Conservation (phyloP, 2,113 vertebrate genomes). For the Colossoma macropomum region DNA sequence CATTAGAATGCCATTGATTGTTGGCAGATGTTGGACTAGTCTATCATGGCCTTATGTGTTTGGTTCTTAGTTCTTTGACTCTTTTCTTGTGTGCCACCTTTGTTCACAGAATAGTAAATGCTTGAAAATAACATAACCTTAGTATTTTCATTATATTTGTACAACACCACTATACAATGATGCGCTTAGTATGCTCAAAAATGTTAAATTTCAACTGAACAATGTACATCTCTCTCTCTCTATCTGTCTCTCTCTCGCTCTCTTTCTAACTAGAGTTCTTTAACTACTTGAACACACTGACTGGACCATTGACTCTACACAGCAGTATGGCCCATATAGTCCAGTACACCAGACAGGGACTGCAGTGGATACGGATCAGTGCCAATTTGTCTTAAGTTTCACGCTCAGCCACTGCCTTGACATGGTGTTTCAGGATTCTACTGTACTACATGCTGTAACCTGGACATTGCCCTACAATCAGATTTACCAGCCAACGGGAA, state of each 20-base stretch:
- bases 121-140: too few species aligned
- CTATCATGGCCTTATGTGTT: too few species aligned
- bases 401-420: neutral
- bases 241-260: neutral
- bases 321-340: conserved; percentile 96
- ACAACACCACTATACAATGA: too few species aligned
- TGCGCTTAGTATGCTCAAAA: too few species aligned
- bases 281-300: conserved; percentile 94
- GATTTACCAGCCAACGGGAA: neutral
- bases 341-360: conserved; percentile 95
- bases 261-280: conserved; percentile 88
- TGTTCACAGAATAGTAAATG: neutral
- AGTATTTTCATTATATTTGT: too few species aligned
- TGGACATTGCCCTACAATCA: neutral
- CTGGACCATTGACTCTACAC: conserved; percentile 94
- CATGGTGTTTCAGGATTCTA: neutral
- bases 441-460: conserved; percentile 19
- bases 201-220: too few species aligned
- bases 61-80: neutral
- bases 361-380: conserved; percentile 95
- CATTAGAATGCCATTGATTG: too few species aligned
- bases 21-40: too few species aligned
- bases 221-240: too few species aligned
- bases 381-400: conserved; percentile 82
- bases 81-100: too few species aligned